Evolutionary conservation across 2,113 vertebrate genomes (phyloP).

Genomic region (Macquaria ambigua): DNA sequence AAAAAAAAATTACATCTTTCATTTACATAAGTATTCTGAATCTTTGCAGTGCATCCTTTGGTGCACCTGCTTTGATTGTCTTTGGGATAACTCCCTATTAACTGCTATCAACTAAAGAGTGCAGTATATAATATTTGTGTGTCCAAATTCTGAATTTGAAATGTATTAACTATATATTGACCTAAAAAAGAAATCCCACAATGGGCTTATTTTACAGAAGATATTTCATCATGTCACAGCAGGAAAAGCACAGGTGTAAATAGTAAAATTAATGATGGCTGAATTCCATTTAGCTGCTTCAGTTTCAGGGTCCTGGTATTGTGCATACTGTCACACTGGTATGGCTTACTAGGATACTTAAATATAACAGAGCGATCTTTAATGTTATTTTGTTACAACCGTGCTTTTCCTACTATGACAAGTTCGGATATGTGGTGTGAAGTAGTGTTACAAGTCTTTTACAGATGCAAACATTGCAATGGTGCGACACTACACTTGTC

Average conservation of each 20-base stretch:
- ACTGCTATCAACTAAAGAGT: background rate
- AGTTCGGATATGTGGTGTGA: background rate
- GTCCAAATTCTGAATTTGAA: background rate
- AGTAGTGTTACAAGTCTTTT: background rate
- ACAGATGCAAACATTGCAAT: background rate
- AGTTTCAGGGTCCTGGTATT: background rate
- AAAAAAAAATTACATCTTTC: background rate
- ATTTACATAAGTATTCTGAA: constrained; percentile 2
- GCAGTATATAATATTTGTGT: background rate
- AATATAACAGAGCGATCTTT: background rate
- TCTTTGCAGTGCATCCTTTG: background rate
- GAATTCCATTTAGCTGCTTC: background rate
- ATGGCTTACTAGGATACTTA: background rate
- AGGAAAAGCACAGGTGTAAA: background rate
- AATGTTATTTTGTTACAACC: background rate
- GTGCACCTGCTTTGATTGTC: constrained; percentile 13
- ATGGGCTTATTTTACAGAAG: background rate
- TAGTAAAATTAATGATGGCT: background rate
- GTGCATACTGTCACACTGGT: background rate
- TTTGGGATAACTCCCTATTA: background rate
- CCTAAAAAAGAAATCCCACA: background rate
- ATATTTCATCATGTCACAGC: background rate
- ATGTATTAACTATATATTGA: too few species aligned
- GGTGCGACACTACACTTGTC: background rate
- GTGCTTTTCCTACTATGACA: background rate